Percentiles rank a stretch among this genome's conserved stretches.
Conservation (phyloP, 2,888 invertebrate species). For the Congeria kusceri region DNA sequence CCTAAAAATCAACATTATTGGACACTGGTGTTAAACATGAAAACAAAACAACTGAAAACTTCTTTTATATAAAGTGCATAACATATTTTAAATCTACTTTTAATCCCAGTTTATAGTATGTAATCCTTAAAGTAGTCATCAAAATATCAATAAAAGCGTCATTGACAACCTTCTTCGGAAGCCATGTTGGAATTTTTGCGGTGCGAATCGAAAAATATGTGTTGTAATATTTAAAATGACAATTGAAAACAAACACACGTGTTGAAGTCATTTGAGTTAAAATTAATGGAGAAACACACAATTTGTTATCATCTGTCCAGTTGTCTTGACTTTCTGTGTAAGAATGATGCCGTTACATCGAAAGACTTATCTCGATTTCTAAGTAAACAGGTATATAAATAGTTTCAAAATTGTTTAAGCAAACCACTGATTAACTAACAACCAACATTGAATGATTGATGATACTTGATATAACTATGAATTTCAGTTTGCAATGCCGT, state of each 20-base stretch:
- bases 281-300: conserved; percentile 33
- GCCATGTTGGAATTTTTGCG: conserved; percentile 45
- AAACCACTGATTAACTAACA: too few species aligned
- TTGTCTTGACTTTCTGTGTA: conserved; percentile 63
- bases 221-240: conserved; percentile 3
- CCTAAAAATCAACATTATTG: not conserved
- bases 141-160: conserved; percentile 44
- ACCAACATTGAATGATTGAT: too few species aligned
- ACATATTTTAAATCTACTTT: not conserved
- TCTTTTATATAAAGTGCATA: not conserved
- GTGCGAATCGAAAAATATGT: not conserved
- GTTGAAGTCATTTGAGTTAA: conserved; percentile 21
- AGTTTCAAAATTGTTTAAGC: too few species aligned
- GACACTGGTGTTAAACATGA: not conserved
- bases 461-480: too few species aligned
- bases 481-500: too few species aligned
- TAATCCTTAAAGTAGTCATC: not conserved
- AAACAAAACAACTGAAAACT: not conserved
- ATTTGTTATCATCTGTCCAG: conserved; percentile 55
- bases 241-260: conserved; percentile 59
- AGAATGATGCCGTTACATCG: conserved; percentile 50
- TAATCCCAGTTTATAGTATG: not conserved
- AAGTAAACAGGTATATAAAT: conserved; percentile 65
- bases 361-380: conserved; percentile 63
- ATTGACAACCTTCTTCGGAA: conserved; percentile 54